Evolutionary conservation across 2,113 vertebrate species (phyloP), one percentile per base, ranked within the genome.

Genomic region (Cepphus grylle): DNA sequence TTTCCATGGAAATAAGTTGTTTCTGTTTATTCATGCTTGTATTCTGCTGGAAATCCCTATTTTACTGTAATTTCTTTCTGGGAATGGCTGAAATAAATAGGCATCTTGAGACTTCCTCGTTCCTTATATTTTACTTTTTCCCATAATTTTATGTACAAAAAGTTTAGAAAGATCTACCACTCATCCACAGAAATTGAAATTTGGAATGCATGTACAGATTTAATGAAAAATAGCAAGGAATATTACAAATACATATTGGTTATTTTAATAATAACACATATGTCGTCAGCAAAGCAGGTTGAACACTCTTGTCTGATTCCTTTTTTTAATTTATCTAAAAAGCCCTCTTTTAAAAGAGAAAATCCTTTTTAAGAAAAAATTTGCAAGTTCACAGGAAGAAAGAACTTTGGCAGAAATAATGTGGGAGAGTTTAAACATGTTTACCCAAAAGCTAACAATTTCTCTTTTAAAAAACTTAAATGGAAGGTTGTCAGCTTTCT

Each of bases 1-100:
- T 95, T 96, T 93, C 84, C 93, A 92, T 86, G 88, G 92, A 71
- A 93, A 94, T 93, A 52, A 26, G 21, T 84, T 83, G 36, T 47
- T 94, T 96, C 79, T 95, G 16, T 95, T 92, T 96, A 74, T 56
- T 87, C 27, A 63, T 71, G 71, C 11, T 58, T 15, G 15, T 26
- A 43, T 94, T 73, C 56, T 80, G 23, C 59, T 74, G 52, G 58
- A 66, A 88, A n/a, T 9, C 40, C 38, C 62, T 71, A 32, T 42
- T 79, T 84, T 80, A 66, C 50, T 11, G n/a, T 84, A 0, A 2
- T 90, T 92, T 92, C 55, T 62, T 53, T 6, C 53, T 86, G 30
- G 79, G 22, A 94, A 61, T 79, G 73, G 50, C n/a, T 77, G 43
- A 76, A 56, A 52, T 30, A 76, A 56, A 52, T 30, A 67, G 17